Conservation (phyloP, 1,140 invertebrate species). For the Frieseomelitta varia region DNA sequence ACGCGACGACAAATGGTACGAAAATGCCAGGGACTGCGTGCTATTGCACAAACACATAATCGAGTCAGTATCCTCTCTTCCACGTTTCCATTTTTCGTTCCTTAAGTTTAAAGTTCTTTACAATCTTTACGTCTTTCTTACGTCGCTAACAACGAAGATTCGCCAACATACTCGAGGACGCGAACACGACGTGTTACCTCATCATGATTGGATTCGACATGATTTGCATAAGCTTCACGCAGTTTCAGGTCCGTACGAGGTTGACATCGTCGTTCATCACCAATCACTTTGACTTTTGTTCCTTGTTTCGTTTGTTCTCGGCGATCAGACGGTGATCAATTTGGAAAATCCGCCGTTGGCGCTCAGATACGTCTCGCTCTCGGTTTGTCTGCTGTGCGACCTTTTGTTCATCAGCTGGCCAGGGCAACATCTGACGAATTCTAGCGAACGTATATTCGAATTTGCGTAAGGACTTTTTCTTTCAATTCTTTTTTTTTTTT, state of each 20-base stretch:
- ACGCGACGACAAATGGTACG: slow-evolving; percentile 44
- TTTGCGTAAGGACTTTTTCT: slow-evolving; percentile 54
- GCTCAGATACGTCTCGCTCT: slow-evolving; percentile 58
- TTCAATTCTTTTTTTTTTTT: too few species aligned
- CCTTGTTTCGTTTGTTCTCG: slow-evolving; percentile 2
- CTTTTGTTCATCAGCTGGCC: slow-evolving; percentile 65
- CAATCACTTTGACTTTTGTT: background rate
- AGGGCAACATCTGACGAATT: slow-evolving; percentile 59
- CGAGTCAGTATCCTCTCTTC: slow-evolving; percentile 57
- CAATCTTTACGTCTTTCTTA: background rate
- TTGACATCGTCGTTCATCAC: background rate
- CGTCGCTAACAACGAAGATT: slow-evolving; percentile 53
- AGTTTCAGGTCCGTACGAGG: slow-evolving; percentile 61
- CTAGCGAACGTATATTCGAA: slow-evolving; percentile 54
- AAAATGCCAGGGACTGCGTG: slow-evolving; percentile 51
- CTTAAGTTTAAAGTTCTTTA: too few species aligned
- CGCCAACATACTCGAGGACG: slow-evolving; percentile 53
- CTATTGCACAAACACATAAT: slow-evolving; percentile 59
- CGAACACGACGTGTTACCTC: slow-evolving; percentile 61
- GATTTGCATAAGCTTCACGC: slow-evolving; percentile 67
- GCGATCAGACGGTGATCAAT: slow-evolving; percentile 61
- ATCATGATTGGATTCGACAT: slow-evolving; percentile 67
- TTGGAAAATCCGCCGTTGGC: slow-evolving; percentile 40
- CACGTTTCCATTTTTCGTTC: too few species aligned
- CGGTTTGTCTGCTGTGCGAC: slow-evolving; percentile 51